Conservation (phyloP, 2,888 invertebrate genomes). For the Miltochrista miniata region DNA sequence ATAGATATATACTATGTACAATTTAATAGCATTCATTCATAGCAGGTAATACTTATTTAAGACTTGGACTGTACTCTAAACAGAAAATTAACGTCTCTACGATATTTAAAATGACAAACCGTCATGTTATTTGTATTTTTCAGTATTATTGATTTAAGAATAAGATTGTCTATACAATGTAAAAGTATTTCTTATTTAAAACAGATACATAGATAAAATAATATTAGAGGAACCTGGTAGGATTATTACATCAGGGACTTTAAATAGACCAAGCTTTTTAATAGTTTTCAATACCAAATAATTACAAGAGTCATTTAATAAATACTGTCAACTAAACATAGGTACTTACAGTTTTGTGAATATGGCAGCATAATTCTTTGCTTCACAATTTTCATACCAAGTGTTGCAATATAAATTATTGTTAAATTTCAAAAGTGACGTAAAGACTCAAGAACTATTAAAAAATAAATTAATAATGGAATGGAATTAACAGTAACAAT, state of each 20-base stretch:
- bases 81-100: constrained; percentile 11
- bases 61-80: constrained; percentile 20
- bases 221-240: not conserved
- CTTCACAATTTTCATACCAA: constrained; percentile 4
- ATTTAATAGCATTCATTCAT: constrained; percentile 42
- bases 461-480: constrained; percentile 66
- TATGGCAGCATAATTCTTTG: constrained; percentile 16
- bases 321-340: constrained; percentile 8
- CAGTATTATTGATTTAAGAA: constrained; percentile 9
- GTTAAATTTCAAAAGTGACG: constrained; percentile 1
- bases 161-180: constrained; percentile 17
- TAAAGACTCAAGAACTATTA: constrained; percentile 31
- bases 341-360: not conserved
- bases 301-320: constrained; percentile 15
- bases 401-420: not conserved
- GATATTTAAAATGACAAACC: constrained; percentile 18
- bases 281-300: constrained; percentile 17
- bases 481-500: constrained; percentile 68
- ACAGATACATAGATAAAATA: constrained; percentile 7
- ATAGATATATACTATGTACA: constrained; percentile 46
- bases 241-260: too few relatives aligned
- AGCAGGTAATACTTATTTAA: constrained; percentile 34
- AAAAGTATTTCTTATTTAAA: not conserved
- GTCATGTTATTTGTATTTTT: constrained; percentile 10
- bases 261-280: constrained; percentile 1